Conservation (phyloP, 2,797 vertebrate genomes). For the Orestias chungarensis region DNA sequence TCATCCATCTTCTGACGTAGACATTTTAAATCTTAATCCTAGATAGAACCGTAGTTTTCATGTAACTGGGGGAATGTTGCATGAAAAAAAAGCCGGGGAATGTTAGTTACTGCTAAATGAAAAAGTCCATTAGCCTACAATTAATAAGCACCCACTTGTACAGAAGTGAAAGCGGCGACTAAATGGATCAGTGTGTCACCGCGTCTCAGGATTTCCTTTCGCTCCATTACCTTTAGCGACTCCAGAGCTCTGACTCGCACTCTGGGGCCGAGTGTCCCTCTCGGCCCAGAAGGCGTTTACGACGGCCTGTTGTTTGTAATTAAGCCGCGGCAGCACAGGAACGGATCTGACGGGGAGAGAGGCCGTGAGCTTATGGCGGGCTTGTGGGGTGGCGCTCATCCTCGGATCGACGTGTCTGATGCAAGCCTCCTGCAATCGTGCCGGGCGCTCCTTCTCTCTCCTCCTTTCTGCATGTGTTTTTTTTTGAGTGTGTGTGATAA, state of each 20-base stretch:
- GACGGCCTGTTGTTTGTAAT: constrained; percentile 63
- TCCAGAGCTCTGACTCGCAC: constrained; percentile 34
- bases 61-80: too few species aligned
- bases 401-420: constrained; percentile 51
- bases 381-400: constrained; percentile 10
- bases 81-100: neutral
- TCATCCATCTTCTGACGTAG: neutral
- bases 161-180: constrained; percentile 3
- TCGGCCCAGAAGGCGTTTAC: constrained; percentile 27
- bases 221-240: constrained; percentile 14
- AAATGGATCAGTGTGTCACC: constrained; percentile 17
- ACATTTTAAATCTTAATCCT: neutral
- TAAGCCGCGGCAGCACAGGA: constrained; percentile 21
- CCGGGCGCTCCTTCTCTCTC: constrained; percentile 6
- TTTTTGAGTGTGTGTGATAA: constrained; percentile 4
- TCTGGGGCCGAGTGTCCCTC: neutral
- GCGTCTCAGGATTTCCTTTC: constrained; percentile 13
- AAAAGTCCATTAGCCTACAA: neutral
- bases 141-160: constrained; percentile 8
- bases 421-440: constrained; percentile 59
- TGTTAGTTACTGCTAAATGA: neutral
- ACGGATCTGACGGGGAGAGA: constrained; percentile 10
- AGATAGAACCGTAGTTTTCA: neutral
- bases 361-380: constrained; percentile 17
- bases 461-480: constrained; percentile 1